A percentile compares a stretch with the other conserved stretches of the same genome.
These are phyloP conservation scores for Clarias laeviceps DNA, from an alignment of 2,797 vertebrate species.

Conservation along the genomic window DNA sequence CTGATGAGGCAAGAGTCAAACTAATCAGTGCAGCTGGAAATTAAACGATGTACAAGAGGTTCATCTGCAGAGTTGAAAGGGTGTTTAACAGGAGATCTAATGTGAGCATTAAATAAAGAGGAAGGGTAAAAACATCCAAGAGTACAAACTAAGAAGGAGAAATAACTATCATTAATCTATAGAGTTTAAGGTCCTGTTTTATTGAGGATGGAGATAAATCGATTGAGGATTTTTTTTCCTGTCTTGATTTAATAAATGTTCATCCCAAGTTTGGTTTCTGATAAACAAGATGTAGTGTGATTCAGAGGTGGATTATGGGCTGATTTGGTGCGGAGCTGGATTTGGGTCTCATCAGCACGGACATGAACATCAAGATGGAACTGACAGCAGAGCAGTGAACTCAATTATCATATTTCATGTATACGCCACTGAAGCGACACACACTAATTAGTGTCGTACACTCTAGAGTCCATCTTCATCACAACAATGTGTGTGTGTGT, in stretches of 20 bases:
- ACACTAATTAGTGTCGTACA: neutral
- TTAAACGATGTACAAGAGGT: no score
- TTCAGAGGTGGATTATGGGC: neutral
- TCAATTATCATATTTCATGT: neutral
- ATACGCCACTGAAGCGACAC: neutral
- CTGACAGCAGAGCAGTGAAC: neutral
- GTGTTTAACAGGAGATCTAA: no score
- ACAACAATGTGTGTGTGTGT: conserved; percentile 28
- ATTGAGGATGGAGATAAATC: neutral
- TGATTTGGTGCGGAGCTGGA: neutral
- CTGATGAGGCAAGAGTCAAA: no score
- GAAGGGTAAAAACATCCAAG: neutral
- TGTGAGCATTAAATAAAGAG: neutral
- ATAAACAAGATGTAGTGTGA: neutral
- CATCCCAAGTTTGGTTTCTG: neutral
- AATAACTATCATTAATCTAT: neutral
- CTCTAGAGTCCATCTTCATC: neutral
- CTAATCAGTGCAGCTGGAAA: no score
- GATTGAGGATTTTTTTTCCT: neutral
- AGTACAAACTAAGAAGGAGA: neutral
- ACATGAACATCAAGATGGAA: neutral
- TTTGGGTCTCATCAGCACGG: neutral
- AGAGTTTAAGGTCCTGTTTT: neutral
- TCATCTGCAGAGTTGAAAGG: no score
- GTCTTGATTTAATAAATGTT: neutral